Evolutionary conservation across 2,113 vertebrate genomes (phyloP).

Genomic region (Oriolus oriolus): DNA sequence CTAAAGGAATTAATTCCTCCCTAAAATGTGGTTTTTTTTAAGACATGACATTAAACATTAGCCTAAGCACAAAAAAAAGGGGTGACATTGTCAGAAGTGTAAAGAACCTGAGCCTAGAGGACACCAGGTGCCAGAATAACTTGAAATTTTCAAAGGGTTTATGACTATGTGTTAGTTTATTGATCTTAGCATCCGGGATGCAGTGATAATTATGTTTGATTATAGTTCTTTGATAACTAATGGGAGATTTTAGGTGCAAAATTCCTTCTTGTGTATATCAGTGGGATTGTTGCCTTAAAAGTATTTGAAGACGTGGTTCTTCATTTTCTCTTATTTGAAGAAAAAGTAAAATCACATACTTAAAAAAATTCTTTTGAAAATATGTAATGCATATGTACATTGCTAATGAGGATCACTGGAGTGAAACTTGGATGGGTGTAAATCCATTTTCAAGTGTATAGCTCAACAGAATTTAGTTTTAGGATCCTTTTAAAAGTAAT

Average conservation of each 20-base stretch:
- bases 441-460: neutral
- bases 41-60: neutral
- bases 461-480: neutral
- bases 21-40: neutral
- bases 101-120: neutral
- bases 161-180: neutral
- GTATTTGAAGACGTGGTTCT: neutral
- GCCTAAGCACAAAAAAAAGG: neutral
- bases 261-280: neutral
- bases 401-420: neutral
- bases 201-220: neutral
- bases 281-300: neutral
- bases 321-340: neutral
- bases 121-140: neutral
- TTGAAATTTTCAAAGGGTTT: neutral
- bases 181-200: neutral
- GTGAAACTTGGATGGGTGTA: neutral
- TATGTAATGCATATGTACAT: neutral
- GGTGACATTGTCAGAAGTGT: neutral
- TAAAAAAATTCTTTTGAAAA: neutral
- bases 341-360: neutral
- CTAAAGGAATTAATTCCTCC: neutral
- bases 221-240: neutral
- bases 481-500: neutral
- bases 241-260: neutral